Conservation (phyloP, 2,888 invertebrate genomes). For the Mamestra brassicae region DNA sequence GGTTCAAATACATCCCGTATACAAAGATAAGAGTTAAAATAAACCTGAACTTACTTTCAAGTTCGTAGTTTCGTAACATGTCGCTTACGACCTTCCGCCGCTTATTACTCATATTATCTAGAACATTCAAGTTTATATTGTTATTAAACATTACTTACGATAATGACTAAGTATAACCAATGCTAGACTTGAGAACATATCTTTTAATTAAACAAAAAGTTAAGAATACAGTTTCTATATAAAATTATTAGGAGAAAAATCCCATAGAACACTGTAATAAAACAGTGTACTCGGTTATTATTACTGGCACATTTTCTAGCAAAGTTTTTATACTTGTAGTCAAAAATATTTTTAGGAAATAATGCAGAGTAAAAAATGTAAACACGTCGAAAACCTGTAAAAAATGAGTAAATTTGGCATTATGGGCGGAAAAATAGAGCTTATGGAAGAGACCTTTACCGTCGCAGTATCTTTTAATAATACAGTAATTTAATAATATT, state of each 20-base stretch:
- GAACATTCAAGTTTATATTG: constrained; percentile 63
- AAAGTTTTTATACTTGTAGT: constrained; percentile 6
- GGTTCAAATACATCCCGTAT: constrained; percentile 43
- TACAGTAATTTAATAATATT: constrained; percentile 7
- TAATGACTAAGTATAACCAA: constrained; percentile 20
- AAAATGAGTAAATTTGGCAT: constrained; percentile 66
- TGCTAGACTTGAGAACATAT: constrained; percentile 12
- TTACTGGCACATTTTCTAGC: background rate
- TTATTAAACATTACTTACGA: constrained; percentile 43
- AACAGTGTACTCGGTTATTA: background rate
- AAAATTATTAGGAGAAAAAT: background rate
- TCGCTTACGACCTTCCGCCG: constrained; percentile 77
- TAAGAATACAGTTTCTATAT: background rate
- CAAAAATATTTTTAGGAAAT: constrained; percentile 3
- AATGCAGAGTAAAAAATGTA: constrained; percentile 32
- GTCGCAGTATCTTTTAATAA: constrained; percentile 6
- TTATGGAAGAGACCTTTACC: background rate
- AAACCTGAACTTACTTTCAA: constrained; percentile 83
- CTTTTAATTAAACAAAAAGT: background rate
- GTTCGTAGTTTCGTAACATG: constrained; percentile 75
- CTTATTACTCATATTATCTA: constrained; percentile 67
- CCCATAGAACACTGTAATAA: background rate
- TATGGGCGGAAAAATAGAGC: constrained; percentile 41
- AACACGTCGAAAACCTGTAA: constrained; percentile 58
- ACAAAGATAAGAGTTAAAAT: constrained; percentile 37